Base-by-base conservation (phyloP, 2,888 invertebrate genomes). In the Melipona bicolor region DNA sequence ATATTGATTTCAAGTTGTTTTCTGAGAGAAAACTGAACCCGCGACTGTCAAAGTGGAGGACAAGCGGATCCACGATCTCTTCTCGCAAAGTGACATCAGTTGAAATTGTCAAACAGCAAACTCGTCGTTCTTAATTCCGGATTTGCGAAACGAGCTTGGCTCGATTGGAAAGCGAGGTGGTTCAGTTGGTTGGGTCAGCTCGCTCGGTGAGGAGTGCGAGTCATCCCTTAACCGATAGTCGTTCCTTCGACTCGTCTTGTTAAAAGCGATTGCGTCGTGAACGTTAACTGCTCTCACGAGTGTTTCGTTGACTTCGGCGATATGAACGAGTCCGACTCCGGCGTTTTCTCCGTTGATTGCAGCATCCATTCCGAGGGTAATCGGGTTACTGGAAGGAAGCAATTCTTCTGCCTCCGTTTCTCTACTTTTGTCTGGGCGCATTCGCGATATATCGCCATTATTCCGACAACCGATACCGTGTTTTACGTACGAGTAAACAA, bases 201-300 rank as follows among this genome's bases (percentile, higher is more conserved):
- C 0, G 11, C 43, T 43, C 43, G 43, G 43, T 9, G 9, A 9
- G 43, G 43, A 11, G 17, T 59, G 68, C 78, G 77, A 83, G 75
- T 79, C 77, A 52, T 84, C 79, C 68, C 76, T 64, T 36, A 62
- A 73, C 36, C 36, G 49, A 27, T 54, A 52, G 27, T 75, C 56
- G 70, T 77, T 73, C 54, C 81, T 80, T 75, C 78, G 70, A 69
- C 27, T 27, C 79, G 79, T 74, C 76, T 73, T 80, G 92, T 91
- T 92, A 91, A 90, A 92, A 87, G 88, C 88, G 87, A 91, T 89
- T 87, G 90, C 87, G 71, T 88, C 90, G 88, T 92, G 91, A 92
- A 92, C 86, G 91, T 85, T 90, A 90, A 90, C 87, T 89, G 81
- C 85, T 77, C 90, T 84, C 88, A 80, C 68, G 89, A 87, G 90